Evolutionary conservation across 1,140 invertebrate species (phyloP).

Genomic region (Drosophila trapezifrons): DNA sequence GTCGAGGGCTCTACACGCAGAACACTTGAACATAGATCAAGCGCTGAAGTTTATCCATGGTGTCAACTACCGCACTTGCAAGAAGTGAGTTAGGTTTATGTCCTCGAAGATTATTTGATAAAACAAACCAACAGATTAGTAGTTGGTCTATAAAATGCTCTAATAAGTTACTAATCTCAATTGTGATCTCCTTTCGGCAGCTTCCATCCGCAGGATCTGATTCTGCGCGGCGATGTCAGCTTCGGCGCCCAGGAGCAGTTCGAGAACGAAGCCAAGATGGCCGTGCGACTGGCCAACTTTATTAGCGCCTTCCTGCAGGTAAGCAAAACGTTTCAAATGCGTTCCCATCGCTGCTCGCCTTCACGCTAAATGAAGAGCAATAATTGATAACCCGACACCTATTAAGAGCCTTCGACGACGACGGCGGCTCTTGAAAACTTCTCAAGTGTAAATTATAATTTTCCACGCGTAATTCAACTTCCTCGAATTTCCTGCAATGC

Average conservation of each 20-base stretch:
- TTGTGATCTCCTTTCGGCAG: constrained; percentile 82
- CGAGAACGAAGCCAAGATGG: constrained; percentile 97
- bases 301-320: constrained; percentile 96
- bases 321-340: constrained; percentile 35
- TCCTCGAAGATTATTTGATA: not conserved
- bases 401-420: constrained; percentile 78
- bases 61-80: constrained; percentile 90
- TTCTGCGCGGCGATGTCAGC: constrained; percentile 92
- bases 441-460: constrained; percentile 84
- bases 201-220: constrained; percentile 89
- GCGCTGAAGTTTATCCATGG: constrained; percentile 90
- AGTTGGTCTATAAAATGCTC: no score
- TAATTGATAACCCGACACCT: constrained; percentile 83
- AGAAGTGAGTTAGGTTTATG: constrained; percentile 77
- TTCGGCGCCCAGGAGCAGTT: constrained; percentile 95
- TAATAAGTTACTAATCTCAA: constrained; percentile 5
- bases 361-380: constrained; percentile 79
- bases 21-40: constrained; percentile 90
- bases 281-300: constrained; percentile 96
- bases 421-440: constrained; percentile 77
- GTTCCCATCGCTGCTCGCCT: constrained; percentile 60
- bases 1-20: constrained; percentile 86
- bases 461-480: constrained; percentile 84
- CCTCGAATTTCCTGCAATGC: constrained; percentile 82
- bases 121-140: not conserved